phyloP scores from a whole-genome alignment of 2,888 invertebrate species.

The Cryptocephalus moraei region DNA sequence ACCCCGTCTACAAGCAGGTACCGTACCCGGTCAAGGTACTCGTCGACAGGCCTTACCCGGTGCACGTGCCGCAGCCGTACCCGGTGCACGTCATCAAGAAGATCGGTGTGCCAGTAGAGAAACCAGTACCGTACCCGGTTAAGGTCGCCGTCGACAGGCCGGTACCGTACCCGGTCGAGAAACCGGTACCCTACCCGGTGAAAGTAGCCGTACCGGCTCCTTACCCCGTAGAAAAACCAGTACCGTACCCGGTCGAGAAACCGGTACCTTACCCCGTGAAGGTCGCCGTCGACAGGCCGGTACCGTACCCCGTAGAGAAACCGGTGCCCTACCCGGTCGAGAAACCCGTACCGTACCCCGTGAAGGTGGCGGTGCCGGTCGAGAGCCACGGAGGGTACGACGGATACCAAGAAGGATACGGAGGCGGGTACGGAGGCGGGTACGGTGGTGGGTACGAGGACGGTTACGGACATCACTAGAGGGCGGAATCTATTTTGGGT shows the following conservation, averaged over 20 bases:
- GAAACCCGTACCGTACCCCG: slow-evolving; percentile 49
- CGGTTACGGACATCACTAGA: slow-evolving; percentile 19
- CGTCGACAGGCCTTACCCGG: slow-evolving; percentile 60
- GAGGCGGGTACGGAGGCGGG: slow-evolving; percentile 20
- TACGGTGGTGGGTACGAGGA: slow-evolving; percentile 24
- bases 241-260: slow-evolving; percentile 54
- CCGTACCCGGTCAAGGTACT: slow-evolving; percentile 61
- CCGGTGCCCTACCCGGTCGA: slow-evolving; percentile 59
- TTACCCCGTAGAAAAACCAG: slow-evolving; percentile 56
- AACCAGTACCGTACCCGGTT: slow-evolving; percentile 54
- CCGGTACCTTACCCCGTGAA: slow-evolving; percentile 46
- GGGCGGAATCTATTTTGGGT: slow-evolving; percentile 9
- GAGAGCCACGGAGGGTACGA: slow-evolving; percentile 16
- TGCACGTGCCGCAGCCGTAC: slow-evolving; percentile 56
- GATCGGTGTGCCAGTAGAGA: slow-evolving; percentile 58
- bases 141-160: slow-evolving; percentile 47
- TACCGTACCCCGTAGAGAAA: slow-evolving; percentile 51
- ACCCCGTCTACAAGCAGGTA: slow-evolving; percentile 59
- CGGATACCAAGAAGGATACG: slow-evolving; percentile 18
- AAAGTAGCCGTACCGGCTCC: slow-evolving; percentile 58
- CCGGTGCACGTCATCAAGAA: slow-evolving; percentile 60
- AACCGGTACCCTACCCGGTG: slow-evolving; percentile 52
- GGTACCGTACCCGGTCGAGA: slow-evolving; percentile 52
- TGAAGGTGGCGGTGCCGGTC: slow-evolving; percentile 48
- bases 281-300: slow-evolving; percentile 43